A percentile compares a stretch with the other conserved stretches of the same genome.
These are phyloP conservation scores for Bufo gargarizans DNA, from an alignment of 2,113 vertebrate genomes.

Conservation along the genomic window DNA sequence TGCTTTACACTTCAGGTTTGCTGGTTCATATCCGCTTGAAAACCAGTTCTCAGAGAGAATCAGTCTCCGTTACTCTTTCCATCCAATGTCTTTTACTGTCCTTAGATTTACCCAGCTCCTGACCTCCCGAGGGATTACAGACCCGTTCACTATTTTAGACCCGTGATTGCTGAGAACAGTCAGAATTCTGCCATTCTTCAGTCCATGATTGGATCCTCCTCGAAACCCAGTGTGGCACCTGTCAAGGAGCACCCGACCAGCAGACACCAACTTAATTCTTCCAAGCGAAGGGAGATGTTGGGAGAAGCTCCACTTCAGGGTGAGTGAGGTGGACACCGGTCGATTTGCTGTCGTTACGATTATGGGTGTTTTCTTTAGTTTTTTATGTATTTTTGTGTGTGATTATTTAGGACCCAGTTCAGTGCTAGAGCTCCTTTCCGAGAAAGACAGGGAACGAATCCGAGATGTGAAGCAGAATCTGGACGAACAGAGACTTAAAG, in stretches of 20 bases:
- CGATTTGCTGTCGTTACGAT: background rate
- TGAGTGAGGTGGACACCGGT: slow-evolving; percentile 51
- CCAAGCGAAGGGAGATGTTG: slow-evolving; percentile 80
- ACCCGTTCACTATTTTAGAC: slow-evolving; percentile 84
- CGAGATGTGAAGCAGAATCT: slow-evolving; percentile 73
- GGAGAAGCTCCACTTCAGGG: slow-evolving; percentile 82
- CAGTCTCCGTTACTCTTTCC: background rate
- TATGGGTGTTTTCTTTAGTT: background rate
- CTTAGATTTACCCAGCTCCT: slow-evolving; percentile 85
- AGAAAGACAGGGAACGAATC: slow-evolving; percentile 84
- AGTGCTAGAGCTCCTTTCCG: slow-evolving; percentile 86
- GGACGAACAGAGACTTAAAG: slow-evolving; percentile 68
- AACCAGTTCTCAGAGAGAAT: background rate
- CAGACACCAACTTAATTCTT: slow-evolving; percentile 81
- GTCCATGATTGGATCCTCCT: slow-evolving; percentile 71
- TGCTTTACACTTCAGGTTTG: background rate
- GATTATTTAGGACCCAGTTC: slow-evolving; percentile 80
- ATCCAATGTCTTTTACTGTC: background rate
- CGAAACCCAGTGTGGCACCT: slow-evolving; percentile 8
- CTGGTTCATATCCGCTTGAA: background rate
- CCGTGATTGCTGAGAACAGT: slow-evolving; percentile 67
- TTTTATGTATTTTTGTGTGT: background rate
- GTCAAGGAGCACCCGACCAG: slow-evolving; percentile 64
- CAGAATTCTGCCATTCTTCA: slow-evolving; percentile 73
- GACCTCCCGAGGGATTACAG: slow-evolving; percentile 81